Evolutionary conservation across 1,140 invertebrate species (phyloP).

Genomic region (Marisa cornuarietis): DNA sequence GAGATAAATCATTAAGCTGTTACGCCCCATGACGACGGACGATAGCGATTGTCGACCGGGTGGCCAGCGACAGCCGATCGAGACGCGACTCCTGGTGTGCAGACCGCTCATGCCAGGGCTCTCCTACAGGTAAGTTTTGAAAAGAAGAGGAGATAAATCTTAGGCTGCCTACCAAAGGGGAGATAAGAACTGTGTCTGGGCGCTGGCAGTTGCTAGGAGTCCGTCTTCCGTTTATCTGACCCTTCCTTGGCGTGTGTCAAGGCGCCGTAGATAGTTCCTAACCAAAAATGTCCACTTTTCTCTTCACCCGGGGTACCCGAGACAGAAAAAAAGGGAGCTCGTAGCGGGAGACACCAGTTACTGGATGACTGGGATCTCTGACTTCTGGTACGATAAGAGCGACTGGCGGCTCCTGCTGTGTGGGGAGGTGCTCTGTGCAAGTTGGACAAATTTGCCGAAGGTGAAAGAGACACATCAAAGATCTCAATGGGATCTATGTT

Average conservation of each 20-base stretch:
- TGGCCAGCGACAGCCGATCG: conserved; percentile 7
- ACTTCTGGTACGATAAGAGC: conserved; percentile 8
- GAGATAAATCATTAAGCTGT: conserved; percentile 15
- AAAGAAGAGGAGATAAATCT: conserved; percentile 22
- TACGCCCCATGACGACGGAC: neutral
- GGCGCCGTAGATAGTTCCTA: neutral
- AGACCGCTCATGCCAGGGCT: neutral
- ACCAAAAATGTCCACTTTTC: neutral
- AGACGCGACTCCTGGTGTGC: neutral
- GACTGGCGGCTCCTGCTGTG: neutral
- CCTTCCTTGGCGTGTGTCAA: conserved; percentile 4
- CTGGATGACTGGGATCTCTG: neutral
- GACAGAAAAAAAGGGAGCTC: neutral
- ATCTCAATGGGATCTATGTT: neutral
- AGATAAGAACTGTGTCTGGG: conserved; percentile 21
- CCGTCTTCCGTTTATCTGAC: conserved; percentile 11
- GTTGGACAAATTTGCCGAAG: neutral
- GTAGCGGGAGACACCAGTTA: neutral
- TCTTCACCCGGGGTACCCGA: neutral
- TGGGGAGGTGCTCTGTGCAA: neutral
- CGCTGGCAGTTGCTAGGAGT: conserved; percentile 19
- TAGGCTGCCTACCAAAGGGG: conserved; percentile 18
- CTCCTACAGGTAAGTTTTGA: conserved; percentile 4
- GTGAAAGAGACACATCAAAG: conserved; percentile 3
- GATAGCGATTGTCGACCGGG: neutral